These are phyloP conservation scores for Dioctria linearis DNA, from an alignment of 2,888 invertebrate species.

Conservation along the genomic window DNA sequence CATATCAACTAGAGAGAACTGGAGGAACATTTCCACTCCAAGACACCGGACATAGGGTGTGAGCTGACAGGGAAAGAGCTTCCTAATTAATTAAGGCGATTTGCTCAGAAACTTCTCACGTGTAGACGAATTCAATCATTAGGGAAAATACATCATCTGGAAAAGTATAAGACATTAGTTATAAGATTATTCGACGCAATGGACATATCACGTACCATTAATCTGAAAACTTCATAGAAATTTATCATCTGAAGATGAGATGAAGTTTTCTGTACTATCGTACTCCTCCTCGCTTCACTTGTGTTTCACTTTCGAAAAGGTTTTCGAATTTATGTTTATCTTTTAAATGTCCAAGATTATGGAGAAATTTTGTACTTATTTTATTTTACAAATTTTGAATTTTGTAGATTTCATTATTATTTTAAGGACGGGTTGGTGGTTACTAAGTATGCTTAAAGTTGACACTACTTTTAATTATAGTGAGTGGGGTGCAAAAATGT, in stretches of 20 bases:
- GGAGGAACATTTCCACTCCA: conserved; percentile 9
- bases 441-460: no score
- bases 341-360: not conserved
- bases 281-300: not conserved
- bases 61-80: conserved; percentile 30
- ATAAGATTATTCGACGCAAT: conserved; percentile 48
- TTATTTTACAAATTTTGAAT: no score
- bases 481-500: no score
- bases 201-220: conserved; percentile 44
- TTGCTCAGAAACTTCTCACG: conserved; percentile 37
- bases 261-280: conserved; percentile 1
- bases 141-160: conserved; percentile 51
- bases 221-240: conserved; percentile 47
- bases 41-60: conserved; percentile 17
- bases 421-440: no score
- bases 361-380: no score
- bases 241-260: conserved; percentile 18
- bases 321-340: conserved; percentile 5
- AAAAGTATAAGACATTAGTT: conserved; percentile 48
- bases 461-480: no score
- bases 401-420: no score
- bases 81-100: conserved; percentile 52
- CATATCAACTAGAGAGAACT: conserved; percentile 15
- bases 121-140: conserved; percentile 45
- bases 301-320: not conserved